Base-by-base conservation (phyloP, 1,140 invertebrate genomes). In the Drosophila leontia region DNA sequence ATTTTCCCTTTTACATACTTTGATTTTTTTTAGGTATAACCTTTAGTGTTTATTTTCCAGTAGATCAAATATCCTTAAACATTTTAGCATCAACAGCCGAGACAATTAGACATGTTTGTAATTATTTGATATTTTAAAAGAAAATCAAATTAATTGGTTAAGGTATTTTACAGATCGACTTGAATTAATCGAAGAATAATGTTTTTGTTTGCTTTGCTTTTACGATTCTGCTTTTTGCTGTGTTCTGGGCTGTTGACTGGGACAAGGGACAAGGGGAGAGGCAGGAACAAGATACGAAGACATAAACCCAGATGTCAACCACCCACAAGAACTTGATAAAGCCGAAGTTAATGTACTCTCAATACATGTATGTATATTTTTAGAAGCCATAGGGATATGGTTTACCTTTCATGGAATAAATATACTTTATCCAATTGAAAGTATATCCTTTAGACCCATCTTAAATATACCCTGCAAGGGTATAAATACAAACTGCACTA, bases 201-300 rank as follows among this genome's bases (percentile, higher is more conserved):
- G 7, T 15, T 6, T 1, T 12, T 13, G 35, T 12, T 35, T 32
- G 19, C 3, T 1, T 12, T 29, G 23, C 47, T 65, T 57, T 57
- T 61, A 7, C 17, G 5, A 29, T 6, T 44, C 17, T 57, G 29
- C 48, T n/a, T 19, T 26, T 70, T 68, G 12, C 34, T 13, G 48
- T 51, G n/a, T 37, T 62, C 34, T 48, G 57, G 39, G 32, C 41
- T 67, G 35, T 6, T 12, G 60, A 13, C 15, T 41, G 41, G 17
- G 37, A 34, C 29, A 51, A 29, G 41, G 17, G 37, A 34, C 29
- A 51, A 29, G 17, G 11, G 29, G 35, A 32, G 4, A 17, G 47
- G 50, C 26, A 17, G 45, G 11, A 26, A 2, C 32, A 23, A 41
- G 29, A 34, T n/a, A 58, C n/a, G 42, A 11, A 15, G 29, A 41